These are phyloP conservation scores for Grammomys surdaster DNA, from an alignment of 2,113 vertebrate species.

Conservation along the genomic window DNA sequence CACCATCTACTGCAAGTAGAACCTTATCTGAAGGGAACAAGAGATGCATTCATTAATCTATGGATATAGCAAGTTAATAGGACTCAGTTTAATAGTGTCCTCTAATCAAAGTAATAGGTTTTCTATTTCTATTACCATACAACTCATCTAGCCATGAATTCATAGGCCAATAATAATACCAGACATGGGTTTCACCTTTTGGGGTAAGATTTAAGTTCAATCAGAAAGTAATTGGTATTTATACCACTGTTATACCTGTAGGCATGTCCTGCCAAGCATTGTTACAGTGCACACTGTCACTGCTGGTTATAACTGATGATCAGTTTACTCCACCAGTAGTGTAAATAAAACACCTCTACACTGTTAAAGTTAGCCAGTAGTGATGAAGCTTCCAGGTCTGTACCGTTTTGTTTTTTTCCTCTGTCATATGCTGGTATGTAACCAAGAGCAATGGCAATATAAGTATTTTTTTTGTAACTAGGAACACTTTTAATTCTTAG, in stretches of 20 bases:
- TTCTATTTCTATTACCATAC: neutral
- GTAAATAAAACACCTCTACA: too few relatives aligned
- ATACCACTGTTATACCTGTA: too few relatives aligned
- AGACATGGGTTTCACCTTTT: neutral
- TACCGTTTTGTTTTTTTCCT: neutral
- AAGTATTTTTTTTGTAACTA: neutral
- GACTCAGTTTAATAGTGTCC: neutral
- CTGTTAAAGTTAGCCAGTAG: neutral
- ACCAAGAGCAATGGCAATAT: neutral
- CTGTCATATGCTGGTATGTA: neutral
- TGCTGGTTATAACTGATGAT: neutral
- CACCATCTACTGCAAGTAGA: neutral
- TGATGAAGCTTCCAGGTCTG: too few relatives aligned
- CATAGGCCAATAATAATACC: too few relatives aligned
- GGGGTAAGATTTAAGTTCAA: neutral
- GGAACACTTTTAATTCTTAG: neutral
- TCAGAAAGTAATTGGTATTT: neutral
- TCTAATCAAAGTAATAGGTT: neutral
- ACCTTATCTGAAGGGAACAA: neutral
- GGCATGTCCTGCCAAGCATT: too few relatives aligned
- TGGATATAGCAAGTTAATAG: neutral
- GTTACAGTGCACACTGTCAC: neutral
- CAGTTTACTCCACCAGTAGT: neutral
- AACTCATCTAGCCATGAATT: too few relatives aligned
- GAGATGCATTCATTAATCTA: neutral